These are phyloP conservation scores for Lochmaea capreae DNA, from an alignment of 2,888 invertebrate genomes.

Conservation along the genomic window DNA sequence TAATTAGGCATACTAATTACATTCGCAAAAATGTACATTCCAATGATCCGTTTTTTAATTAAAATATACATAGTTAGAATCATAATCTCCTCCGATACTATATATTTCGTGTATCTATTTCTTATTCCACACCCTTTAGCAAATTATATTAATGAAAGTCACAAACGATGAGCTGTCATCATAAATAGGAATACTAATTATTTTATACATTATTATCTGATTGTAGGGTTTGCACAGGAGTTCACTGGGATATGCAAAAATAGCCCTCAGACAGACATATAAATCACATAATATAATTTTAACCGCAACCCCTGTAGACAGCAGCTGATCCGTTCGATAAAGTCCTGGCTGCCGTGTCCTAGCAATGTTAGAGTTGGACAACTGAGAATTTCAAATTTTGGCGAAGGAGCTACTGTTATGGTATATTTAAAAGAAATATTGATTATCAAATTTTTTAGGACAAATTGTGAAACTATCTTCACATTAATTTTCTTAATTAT, in stretches of 20 bases:
- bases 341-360: neutral
- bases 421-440: neutral
- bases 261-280: slow-evolving; percentile 25
- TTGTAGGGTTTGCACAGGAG: slow-evolving; percentile 6
- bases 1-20: no score
- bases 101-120: no score
- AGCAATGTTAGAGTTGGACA: slow-evolving; percentile 18
- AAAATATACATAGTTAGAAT: no score
- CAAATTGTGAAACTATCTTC: no score
- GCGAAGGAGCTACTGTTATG: neutral
- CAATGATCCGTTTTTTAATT: no score
- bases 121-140: neutral
- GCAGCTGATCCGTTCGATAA: slow-evolving; percentile 28
- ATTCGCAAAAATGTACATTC: no score
- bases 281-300: slow-evolving; percentile 31
- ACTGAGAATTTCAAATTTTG: neutral
- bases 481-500: no score
- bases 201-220: slow-evolving; percentile 21
- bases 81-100: no score
- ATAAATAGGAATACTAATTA: slow-evolving; percentile 20
- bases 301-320: slow-evolving; percentile 28
- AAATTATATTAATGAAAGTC: neutral
- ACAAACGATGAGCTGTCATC: slow-evolving; percentile 14
- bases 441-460: no score
- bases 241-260: slow-evolving; percentile 18